phyloP scores from a whole-genome alignment of 2,888 invertebrate genomes.

The Microplitis manilae region DNA sequence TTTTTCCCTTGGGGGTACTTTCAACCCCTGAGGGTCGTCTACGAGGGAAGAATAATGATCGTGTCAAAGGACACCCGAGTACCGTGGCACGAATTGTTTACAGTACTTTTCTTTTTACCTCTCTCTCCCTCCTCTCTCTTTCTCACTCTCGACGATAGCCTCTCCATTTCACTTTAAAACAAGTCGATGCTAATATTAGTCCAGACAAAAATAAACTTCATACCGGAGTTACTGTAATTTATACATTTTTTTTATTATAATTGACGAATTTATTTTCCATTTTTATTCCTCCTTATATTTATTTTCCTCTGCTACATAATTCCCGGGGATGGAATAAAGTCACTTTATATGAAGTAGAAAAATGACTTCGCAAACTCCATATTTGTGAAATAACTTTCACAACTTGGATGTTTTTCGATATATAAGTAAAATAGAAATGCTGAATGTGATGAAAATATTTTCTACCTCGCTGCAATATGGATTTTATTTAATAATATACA shows the following conservation, averaged over 20 bases:
- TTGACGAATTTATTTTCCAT: background rate
- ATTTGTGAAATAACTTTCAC: background rate
- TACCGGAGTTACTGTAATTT: background rate
- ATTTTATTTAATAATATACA: conserved; percentile 30
- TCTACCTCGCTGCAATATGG: conserved; percentile 40
- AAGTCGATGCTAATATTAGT: conserved; percentile 39
- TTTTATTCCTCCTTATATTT: background rate
- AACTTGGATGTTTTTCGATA: background rate
- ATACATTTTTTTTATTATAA: background rate
- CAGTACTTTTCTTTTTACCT: conserved; percentile 11
- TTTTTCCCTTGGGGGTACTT: conserved; percentile 13
- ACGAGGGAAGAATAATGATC: conserved; percentile 32
- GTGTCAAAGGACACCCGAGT: conserved; percentile 30
- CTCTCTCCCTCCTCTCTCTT: background rate
- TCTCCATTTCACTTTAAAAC: conserved; percentile 13
- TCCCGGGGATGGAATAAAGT: background rate
- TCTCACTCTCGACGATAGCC: background rate
- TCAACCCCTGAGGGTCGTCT: conserved; percentile 6
- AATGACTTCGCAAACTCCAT: background rate
- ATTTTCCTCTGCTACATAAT: background rate
- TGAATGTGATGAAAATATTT: conserved; percentile 22
- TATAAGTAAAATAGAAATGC: background rate
- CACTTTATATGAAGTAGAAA: background rate
- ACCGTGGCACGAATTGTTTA: conserved; percentile 31
- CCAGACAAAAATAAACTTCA: conserved; percentile 34